Evolutionary conservation across 2,113 vertebrate genomes (phyloP).

Genomic region (Mesocricetus auratus): DNA sequence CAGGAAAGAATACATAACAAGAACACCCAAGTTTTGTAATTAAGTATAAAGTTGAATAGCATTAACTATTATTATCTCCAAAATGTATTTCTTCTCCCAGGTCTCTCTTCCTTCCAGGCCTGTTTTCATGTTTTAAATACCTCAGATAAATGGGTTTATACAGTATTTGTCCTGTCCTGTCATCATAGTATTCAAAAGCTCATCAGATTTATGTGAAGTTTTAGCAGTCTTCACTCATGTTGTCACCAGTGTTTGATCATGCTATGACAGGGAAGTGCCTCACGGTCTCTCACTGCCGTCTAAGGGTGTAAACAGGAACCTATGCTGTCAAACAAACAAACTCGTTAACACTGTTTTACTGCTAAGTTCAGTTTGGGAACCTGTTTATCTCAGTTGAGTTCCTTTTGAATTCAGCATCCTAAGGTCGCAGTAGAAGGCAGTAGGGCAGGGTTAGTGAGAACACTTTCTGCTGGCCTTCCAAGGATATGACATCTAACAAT

Average conservation of each 20-base stretch:
- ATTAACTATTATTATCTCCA: neutral
- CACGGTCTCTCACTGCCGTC: neutral
- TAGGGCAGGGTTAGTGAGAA: neutral
- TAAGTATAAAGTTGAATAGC: neutral
- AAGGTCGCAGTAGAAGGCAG: neutral
- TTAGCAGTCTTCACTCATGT: constrained; percentile 2
- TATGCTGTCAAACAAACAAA: neutral
- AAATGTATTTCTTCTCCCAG: neutral
- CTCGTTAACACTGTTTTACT: neutral
- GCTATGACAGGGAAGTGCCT: neutral
- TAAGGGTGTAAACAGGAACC: neutral
- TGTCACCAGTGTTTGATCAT: neutral
- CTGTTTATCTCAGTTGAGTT: constrained; percentile 2
- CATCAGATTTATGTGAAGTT: neutral
- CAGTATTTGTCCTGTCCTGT: constrained; percentile 25
- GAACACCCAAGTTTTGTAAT: neutral
- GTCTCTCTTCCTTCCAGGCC: neutral
- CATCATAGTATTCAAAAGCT: neutral
- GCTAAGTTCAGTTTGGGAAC: constrained; percentile 39
- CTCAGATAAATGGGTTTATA: neutral
- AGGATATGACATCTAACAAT: neutral
- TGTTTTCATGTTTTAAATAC: constrained; percentile 25
- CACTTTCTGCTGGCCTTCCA: neutral
- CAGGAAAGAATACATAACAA: constrained; percentile 17
- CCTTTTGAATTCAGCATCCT: neutral